Percentiles rank a stretch among this genome's conserved stretches.
Conservation (phyloP, 2,113 vertebrate genomes). For the Laticauda laticaudata region DNA sequence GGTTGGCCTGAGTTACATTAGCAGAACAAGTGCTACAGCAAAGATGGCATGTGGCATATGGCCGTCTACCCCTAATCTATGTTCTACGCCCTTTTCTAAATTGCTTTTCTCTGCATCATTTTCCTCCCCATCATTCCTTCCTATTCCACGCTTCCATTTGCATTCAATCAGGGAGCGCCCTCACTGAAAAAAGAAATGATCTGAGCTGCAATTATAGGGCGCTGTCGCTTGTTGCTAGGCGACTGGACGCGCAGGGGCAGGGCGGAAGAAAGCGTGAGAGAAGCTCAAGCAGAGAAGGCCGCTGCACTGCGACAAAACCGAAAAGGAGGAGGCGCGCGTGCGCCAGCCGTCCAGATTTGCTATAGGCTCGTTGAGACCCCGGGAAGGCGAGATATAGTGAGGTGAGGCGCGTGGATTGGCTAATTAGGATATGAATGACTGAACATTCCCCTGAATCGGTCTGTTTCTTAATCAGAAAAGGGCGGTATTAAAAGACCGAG, state of each 20-base stretch:
- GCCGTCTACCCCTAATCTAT: background rate
- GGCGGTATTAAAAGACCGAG: background rate
- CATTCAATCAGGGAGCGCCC: background rate
- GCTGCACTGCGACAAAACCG: constrained; percentile 70
- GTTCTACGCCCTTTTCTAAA: background rate
- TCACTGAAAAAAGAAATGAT: background rate
- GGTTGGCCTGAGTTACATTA: background rate
- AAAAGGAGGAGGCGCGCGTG: background rate
- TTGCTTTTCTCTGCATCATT: background rate
- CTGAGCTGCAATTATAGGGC: background rate
- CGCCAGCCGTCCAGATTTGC: background rate
- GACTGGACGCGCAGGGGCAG: constrained; percentile 56
- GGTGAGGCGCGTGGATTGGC: constrained; percentile 52
- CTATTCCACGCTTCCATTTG: too few species aligned
- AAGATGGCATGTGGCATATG: rapidly evolving
- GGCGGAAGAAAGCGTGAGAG: background rate
- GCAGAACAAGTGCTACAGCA: background rate
- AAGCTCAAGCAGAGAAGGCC: constrained; percentile 12
- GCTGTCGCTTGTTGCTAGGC: constrained; percentile 60
- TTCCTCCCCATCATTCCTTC: background rate
- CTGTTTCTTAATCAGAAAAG: background rate
- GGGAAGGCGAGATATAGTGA: constrained; percentile 26
- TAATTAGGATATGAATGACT: background rate
- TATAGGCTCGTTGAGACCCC: constrained; percentile 15
- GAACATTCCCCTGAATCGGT: background rate